Evolutionary conservation across 2,888 invertebrate species (phyloP), one percentile per base, ranked within the genome.

Genomic region (Andricus curvator): DNA sequence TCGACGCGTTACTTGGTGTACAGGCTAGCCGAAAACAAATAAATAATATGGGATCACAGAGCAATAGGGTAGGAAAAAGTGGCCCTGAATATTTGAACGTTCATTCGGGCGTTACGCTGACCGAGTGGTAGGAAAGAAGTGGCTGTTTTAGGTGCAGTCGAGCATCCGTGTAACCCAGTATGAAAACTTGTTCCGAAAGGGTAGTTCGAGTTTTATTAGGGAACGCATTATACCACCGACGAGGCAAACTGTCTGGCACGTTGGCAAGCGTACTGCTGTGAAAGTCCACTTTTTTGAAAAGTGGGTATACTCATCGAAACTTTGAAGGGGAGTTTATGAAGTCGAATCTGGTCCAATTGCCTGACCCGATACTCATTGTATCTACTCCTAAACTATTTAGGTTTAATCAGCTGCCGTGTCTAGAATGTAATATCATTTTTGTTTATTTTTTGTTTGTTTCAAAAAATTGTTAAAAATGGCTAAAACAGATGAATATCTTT

Each of bases 1-100:
- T 60, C 77, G 68, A 80, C 80, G 80, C 82, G 82, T 64, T 79
- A 78, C 81, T 78, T 78, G 80, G 78, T 56, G 65, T 77, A 48
- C 29, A 76, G 33, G 78, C 78, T 83, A 85, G 86, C 87, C 86
- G 86, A 84, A 85, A 88, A 88, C 88, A 88, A 89, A 90, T 88
- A 87, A 89, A 89, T 88, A 90, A 90, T 87, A 83, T 80, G 82
- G 81, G 81, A 80, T 81, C 81, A 65, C 20, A 74, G 64, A 44
- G 68, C 66, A 74, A 48, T 79, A 80, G 56, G n/a, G 44, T 66
- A 44, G 44, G 17, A 82, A 83, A 81, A 78, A 84, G 80, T 77
- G 83, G 81, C 76, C 76, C 82, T 87, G 85, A 88, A 88, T 88
- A 88, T 88, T 88, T 86, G 83, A 88, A 85, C 82, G 83, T 80